phyloP scores from a whole-genome alignment of 2,113 vertebrate genomes.

The Machaerirhynchus nigripectus region DNA sequence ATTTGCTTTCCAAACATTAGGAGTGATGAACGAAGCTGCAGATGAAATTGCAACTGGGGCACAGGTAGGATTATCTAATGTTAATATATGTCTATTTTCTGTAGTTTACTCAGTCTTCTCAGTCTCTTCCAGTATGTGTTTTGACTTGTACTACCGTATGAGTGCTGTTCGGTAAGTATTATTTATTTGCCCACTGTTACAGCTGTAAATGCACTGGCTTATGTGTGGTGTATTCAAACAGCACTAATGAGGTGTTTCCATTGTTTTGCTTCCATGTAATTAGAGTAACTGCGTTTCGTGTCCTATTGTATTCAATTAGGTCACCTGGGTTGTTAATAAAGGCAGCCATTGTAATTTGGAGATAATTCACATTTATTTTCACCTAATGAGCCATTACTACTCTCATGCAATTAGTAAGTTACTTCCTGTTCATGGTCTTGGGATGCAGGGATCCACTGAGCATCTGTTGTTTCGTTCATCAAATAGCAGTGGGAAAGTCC shows the following conservation, averaged over 20 bases:
- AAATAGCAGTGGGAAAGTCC: constrained; percentile 7
- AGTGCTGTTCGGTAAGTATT: neutral
- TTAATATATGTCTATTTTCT: neutral
- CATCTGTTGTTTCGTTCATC: constrained; percentile 7
- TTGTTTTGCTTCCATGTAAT: constrained; percentile 17
- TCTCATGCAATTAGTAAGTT: constrained; percentile 30
- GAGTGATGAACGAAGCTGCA: constrained; percentile 91
- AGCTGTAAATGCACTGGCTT: neutral
- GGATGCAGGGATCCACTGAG: neutral
- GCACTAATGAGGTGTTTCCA: constrained; percentile 8
- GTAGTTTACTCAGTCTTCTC: neutral
- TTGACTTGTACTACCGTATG: neutral
- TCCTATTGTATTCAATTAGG: constrained; percentile 8
- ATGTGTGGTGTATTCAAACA: neutral
- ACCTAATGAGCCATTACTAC: constrained; percentile 31
- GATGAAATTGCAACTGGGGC: constrained; percentile 93
- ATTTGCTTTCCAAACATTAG: constrained; percentile 91
- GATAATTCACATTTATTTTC: constrained; percentile 49
- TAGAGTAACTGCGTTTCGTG: neutral
- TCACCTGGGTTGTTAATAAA: constrained; percentile 46
- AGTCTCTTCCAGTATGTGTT: neutral
- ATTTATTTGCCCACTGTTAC: neutral
- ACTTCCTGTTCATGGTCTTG: constrained; percentile 17
- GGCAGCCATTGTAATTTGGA: constrained; percentile 18
- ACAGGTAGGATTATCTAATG: constrained; percentile 74